These are phyloP conservation scores for Lepilemur septentrionalis DNA, from an alignment of 2,797 vertebrate genomes.

Conservation along the genomic window DNA sequence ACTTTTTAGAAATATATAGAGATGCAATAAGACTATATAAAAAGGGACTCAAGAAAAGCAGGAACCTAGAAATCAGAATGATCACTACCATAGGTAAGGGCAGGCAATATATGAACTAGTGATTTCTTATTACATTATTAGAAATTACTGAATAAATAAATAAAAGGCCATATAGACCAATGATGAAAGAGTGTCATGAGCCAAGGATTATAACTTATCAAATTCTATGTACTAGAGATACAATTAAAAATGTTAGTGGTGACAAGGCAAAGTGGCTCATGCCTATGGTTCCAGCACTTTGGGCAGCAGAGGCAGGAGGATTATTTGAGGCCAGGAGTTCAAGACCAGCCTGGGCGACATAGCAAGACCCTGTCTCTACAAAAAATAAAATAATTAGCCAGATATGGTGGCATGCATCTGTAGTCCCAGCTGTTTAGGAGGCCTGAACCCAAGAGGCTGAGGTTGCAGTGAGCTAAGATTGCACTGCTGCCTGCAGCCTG, in stretches of 20 bases:
- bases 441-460: background rate
- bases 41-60: background rate
- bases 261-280: background rate
- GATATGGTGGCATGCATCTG: no score
- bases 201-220: background rate
- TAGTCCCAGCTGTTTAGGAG: background rate
- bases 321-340: background rate
- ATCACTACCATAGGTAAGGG: background rate
- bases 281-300: background rate
- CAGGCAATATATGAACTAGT: background rate
- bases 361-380: background rate
- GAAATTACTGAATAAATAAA: background rate
- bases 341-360: background rate
- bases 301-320: background rate
- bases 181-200: background rate
- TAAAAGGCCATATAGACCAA: background rate
- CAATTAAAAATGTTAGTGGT: background rate
- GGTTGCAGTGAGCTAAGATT: no score
- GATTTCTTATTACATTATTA: background rate
- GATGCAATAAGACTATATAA: conserved; percentile 11
- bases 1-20: background rate
- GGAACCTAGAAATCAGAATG: background rate
- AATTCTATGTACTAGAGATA: background rate
- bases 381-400: background rate
- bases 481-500: no score